Evolutionary conservation across 2,113 vertebrate genomes (phyloP).

Genomic region (Peromyscus leucopus): DNA sequence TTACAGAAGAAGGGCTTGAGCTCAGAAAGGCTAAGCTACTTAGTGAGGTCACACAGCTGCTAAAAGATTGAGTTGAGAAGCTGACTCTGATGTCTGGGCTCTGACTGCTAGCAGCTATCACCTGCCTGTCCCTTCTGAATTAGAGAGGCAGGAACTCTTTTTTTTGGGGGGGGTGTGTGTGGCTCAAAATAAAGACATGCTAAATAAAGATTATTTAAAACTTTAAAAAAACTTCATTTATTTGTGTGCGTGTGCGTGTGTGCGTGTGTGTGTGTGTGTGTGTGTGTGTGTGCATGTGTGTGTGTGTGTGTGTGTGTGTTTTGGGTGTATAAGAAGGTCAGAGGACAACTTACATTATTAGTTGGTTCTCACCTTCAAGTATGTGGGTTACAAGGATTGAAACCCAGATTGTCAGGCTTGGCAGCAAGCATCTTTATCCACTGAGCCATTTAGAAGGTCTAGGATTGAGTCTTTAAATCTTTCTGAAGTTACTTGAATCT

Average conservation of each 20-base stretch:
- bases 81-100: background rate
- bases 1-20: constrained; percentile 24
- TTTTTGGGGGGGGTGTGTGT: background rate
- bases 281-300: background rate
- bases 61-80: background rate
- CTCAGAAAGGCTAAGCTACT: constrained; percentile 37
- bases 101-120: background rate
- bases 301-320: background rate
- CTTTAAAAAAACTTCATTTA: background rate
- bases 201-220: background rate
- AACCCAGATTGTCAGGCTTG: background rate
- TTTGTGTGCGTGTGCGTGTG: background rate
- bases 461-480: background rate
- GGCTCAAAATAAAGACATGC: background rate
- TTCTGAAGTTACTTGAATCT: background rate
- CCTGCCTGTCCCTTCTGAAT: background rate
- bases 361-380: background rate
- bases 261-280: background rate
- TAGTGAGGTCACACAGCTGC: constrained; percentile 36
- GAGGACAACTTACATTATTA: background rate
- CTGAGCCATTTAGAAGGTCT: background rate
- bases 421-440: background rate
- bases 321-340: background rate
- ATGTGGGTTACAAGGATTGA: background rate
- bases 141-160: background rate